A percentile compares a stretch with the other conserved stretches of the same genome.
These are phyloP conservation scores for Muscicapa adusta DNA, from an alignment of 2,113 vertebrate species.

Conservation along the genomic window DNA sequence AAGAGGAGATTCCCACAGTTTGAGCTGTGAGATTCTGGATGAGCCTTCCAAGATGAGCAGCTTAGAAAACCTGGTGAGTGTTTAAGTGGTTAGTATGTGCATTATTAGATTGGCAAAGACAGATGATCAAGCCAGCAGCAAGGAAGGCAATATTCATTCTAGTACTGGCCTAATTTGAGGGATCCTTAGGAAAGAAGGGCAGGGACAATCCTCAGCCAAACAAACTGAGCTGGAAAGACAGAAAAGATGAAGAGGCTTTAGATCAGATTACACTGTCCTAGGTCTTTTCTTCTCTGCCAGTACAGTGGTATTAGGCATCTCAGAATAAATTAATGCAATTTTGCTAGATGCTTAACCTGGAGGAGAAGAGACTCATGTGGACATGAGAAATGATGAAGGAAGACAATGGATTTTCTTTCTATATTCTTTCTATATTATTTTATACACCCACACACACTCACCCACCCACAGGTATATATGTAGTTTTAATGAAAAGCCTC, in stretches of 20 bases:
- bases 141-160: background rate
- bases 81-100: background rate
- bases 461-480: fast-evolving
- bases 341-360: background rate
- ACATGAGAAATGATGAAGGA: background rate
- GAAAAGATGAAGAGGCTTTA: background rate
- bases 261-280: background rate
- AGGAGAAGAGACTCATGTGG: background rate
- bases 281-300: background rate
- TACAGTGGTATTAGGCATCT: background rate
- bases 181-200: background rate
- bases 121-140: background rate
- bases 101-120: background rate
- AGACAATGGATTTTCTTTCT: background rate
- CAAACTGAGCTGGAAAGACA: background rate
- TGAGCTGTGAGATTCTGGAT: background rate
- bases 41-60: background rate
- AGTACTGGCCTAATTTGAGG: background rate
- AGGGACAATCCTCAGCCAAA: background rate
- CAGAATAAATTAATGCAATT: background rate
- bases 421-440: background rate
- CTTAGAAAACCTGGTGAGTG: background rate
- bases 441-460: too few relatives aligned
- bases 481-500: background rate
- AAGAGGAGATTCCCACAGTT: background rate